These are phyloP conservation scores for Eupithecia dodoneata DNA, from an alignment of 2,888 invertebrate species.

Conservation along the genomic window DNA sequence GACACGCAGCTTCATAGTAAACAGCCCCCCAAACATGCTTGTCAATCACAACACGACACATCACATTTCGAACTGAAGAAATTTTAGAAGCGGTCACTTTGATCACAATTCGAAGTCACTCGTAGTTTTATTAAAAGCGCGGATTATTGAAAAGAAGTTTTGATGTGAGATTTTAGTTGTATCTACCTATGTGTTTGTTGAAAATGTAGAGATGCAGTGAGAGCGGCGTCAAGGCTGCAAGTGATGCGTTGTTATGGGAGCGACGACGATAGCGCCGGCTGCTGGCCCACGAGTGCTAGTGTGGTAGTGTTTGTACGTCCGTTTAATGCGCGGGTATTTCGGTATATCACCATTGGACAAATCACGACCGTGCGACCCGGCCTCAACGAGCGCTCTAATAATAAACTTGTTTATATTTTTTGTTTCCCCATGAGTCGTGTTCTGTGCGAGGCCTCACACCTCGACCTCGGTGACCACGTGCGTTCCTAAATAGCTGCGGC, in stretches of 20 bases:
- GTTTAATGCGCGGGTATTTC: constrained; percentile 81
- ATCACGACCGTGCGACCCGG: constrained; percentile 83
- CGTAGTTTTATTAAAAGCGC: constrained; percentile 25
- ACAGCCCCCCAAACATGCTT: constrained; percentile 27
- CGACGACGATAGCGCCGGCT: constrained; percentile 56
- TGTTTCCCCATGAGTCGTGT: constrained; percentile 73
- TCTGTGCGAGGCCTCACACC: constrained; percentile 58
- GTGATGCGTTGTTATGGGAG: constrained; percentile 36
- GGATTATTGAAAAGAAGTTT: constrained; percentile 9
- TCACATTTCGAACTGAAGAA: constrained; percentile 19
- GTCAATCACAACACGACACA: constrained; percentile 28
- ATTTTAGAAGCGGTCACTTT: constrained; percentile 27
- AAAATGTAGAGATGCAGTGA: constrained; percentile 39
- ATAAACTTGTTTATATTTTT: constrained; percentile 84
- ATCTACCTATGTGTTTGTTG: constrained; percentile 48
- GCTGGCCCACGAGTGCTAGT: constrained; percentile 33
- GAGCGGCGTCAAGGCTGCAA: constrained; percentile 37
- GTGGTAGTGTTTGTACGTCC: constrained; percentile 59
- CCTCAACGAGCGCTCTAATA: constrained; percentile 81
- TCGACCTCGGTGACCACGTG: constrained; percentile 79
- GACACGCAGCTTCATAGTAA: constrained; percentile 11
- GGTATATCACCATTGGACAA: constrained; percentile 82
- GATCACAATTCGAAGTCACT: constrained; percentile 34
- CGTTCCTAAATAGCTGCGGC: constrained; percentile 69
- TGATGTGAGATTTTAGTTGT: constrained; percentile 13